Evolutionary conservation across 2,113 vertebrate species (phyloP).

Genomic region (Rhabdomys dilectus): DNA sequence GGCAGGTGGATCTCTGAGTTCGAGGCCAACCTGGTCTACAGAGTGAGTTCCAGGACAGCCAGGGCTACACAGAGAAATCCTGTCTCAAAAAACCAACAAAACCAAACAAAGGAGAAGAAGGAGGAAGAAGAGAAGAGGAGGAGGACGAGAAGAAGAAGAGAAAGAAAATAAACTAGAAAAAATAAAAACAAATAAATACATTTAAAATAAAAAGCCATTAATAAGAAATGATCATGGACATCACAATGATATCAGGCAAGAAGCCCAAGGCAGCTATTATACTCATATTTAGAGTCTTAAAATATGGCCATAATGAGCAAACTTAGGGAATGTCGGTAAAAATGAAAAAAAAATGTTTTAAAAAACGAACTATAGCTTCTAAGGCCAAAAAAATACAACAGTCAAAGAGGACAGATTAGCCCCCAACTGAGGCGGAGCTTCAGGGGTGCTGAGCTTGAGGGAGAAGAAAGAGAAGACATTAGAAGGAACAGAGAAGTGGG

Average conservation of each 20-base stretch:
- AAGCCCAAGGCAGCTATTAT: not conserved
- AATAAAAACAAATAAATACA: not conserved
- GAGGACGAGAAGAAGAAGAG: not conserved
- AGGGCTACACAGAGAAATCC: not conserved
- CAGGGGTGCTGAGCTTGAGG: not conserved
- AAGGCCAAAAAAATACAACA: not conserved
- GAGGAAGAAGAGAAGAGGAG: not conserved
- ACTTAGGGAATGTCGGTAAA: not conserved
- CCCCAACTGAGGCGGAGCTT: not conserved
- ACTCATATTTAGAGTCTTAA: not conserved
- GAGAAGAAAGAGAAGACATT: not conserved
- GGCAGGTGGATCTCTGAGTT: not conserved
- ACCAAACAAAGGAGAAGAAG: not conserved
- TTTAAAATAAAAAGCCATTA: not conserved
- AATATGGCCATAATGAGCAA: not conserved
- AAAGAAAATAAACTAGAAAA: not conserved
- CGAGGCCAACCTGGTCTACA: not conserved
- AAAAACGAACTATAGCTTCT: not conserved
- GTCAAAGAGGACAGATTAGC: not conserved
- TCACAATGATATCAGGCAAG: not conserved
- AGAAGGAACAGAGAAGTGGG: not conserved
- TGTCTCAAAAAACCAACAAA: not conserved
- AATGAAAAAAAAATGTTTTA: not conserved
- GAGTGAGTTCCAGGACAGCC: not conserved
- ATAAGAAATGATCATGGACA: not conserved